Conservation (phyloP, 1,140 invertebrate species). For the Eumaeus atala region DNA sequence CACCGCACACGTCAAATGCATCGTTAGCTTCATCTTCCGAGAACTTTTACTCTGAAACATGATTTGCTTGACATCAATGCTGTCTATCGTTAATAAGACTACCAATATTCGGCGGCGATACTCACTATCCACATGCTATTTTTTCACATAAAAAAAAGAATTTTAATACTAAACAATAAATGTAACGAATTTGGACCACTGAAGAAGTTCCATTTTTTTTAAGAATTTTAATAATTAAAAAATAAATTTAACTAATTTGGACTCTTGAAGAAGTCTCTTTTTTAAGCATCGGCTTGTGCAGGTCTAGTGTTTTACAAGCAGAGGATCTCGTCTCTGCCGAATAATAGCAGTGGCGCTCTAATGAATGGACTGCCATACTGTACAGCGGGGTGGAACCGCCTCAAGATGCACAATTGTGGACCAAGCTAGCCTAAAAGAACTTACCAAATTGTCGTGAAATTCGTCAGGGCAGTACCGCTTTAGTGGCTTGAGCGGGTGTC, state of each 20-base stretch:
- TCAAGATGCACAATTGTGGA: slow-evolving; percentile 76
- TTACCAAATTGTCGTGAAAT: slow-evolving; percentile 23
- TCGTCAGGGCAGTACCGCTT: slow-evolving; percentile 66
- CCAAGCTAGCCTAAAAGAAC: slow-evolving; percentile 69
- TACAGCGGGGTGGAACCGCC: slow-evolving; percentile 82
- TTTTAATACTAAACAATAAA: no score
- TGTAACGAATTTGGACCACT: no score
- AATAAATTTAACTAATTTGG: no score
- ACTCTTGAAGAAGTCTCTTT: no score
- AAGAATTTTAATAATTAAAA: no score
- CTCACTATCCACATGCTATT: no score
- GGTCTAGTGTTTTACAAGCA: slow-evolving; percentile 82
- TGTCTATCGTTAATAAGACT: not conserved
- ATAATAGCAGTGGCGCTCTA: slow-evolving; percentile 84
- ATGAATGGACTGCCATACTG: slow-evolving; percentile 90
- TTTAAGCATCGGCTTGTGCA: slow-evolving; percentile 44
- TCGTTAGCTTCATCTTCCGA: slow-evolving; percentile 32
- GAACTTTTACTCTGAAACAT: slow-evolving; percentile 18
- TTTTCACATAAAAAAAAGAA: no score
- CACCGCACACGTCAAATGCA: slow-evolving; percentile 89
- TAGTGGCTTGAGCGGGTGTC: slow-evolving; percentile 71
- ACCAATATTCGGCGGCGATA: not conserved
- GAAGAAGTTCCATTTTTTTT: no score
- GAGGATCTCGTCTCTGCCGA: slow-evolving; percentile 79
- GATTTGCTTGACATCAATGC: not conserved